A percentile compares a stretch with the other conserved stretches of the same genome.
Conservation (phyloP, 2,113 vertebrate genomes). For the Mugil cephalus region DNA sequence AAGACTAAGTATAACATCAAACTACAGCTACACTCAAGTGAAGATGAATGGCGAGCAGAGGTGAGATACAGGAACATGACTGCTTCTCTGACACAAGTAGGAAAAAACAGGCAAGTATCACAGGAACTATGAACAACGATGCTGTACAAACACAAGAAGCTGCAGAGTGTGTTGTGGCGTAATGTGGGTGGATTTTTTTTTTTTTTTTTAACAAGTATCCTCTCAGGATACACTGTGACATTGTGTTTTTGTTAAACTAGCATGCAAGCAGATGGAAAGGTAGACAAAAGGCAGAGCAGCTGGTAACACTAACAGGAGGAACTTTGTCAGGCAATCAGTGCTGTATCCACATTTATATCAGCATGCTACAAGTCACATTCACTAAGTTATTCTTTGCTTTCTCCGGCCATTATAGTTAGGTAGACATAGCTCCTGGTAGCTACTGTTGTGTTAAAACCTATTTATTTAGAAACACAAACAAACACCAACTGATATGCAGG, state of each 20-base stretch:
- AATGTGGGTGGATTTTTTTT: conserved; percentile 41
- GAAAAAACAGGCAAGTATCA: conserved; percentile 16
- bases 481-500: too few species aligned
- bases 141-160: background rate
- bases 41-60: conserved; percentile 20
- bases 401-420: too few species aligned
- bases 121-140: conserved; percentile 31
- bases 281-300: conserved; percentile 5
- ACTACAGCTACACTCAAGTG: background rate
- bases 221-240: background rate
- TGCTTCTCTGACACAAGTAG: conserved; percentile 19
- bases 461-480: too few species aligned
- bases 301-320: background rate
- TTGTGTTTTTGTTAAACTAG: conserved; percentile 1
- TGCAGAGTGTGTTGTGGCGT: conserved; percentile 5
- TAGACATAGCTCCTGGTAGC: too few species aligned
- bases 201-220: conserved; percentile 18
- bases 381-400: too few species aligned
- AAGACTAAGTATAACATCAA: background rate
- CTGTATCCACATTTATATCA: background rate
- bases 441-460: too few species aligned
- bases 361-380: too few species aligned
- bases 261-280: conserved; percentile 4
- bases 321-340: background rate
- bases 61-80: conserved; percentile 20